Evolutionary conservation across 2,888 invertebrate species (phyloP).

Genomic region (Watsonalla binaria): DNA sequence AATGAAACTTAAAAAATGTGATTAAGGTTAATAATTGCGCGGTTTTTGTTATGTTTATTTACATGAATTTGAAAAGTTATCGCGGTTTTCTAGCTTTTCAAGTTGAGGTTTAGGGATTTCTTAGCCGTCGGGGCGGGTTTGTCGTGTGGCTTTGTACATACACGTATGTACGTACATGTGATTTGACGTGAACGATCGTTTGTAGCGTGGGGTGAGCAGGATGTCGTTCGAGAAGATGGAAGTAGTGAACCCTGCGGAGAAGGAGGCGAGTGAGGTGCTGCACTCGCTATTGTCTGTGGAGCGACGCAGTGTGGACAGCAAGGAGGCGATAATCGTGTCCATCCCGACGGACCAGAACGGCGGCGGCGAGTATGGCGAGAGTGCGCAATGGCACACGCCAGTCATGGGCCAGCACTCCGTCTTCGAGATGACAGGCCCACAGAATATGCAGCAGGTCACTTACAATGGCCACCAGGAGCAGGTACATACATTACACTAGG

Average conservation of each 20-base stretch:
- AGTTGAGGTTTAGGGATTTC: conserved; percentile 46
- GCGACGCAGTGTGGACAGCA: conserved; percentile 80
- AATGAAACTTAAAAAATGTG: conserved; percentile 80
- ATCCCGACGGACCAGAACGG: conserved; percentile 68
- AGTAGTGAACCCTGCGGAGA: conserved; percentile 82
- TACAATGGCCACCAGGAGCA: conserved; percentile 75
- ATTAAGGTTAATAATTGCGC: conserved; percentile 81
- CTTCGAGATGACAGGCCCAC: conserved; percentile 61
- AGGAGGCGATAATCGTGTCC: conserved; percentile 72
- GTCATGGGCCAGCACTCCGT: conserved; percentile 77
- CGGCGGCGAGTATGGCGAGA: conserved; percentile 70
- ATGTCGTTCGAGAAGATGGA: conserved; percentile 80
- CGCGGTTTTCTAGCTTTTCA: conserved; percentile 70
- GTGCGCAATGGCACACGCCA: conserved; percentile 82
- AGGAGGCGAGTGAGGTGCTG: conserved; percentile 84
- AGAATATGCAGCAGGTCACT: conserved; percentile 66
- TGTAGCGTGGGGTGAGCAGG: conserved; percentile 55
- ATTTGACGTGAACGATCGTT: conserved; percentile 69
- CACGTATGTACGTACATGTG: conserved; percentile 73
- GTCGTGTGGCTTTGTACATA: conserved; percentile 63
- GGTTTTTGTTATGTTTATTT: conserved; percentile 80
- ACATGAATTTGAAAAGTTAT: conserved; percentile 78
- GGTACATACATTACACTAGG: conserved; percentile 31
- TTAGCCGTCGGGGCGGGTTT: conserved; percentile 62
- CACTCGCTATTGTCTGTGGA: conserved; percentile 83